These are phyloP conservation scores for Poeciliopsis occidentalis DNA, from an alignment of 2,113 vertebrate genomes.

Conservation along the genomic window DNA sequence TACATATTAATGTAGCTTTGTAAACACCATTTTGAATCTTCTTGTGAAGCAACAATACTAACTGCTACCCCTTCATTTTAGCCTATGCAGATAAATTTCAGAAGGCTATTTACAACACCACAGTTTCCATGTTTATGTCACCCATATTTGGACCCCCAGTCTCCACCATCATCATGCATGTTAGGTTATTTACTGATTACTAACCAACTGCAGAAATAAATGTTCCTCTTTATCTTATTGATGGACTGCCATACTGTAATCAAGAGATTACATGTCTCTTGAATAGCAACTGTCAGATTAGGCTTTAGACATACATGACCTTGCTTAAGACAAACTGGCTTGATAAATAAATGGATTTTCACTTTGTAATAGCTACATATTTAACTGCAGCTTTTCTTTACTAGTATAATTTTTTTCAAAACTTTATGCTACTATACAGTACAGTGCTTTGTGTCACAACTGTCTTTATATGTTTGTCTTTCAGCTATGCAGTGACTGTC, in stretches of 20 bases:
- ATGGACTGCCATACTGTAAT: neutral
- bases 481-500: slow-evolving; percentile 95
- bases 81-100: too few relatives aligned
- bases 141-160: neutral
- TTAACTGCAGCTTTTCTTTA: neutral
- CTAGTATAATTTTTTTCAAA: neutral
- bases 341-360: neutral
- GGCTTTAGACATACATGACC: neutral
- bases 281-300: neutral
- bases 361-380: neutral
- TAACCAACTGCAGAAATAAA: neutral
- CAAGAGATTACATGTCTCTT: neutral
- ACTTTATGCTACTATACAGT: neutral
- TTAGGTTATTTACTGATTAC: neutral
- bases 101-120: too few relatives aligned
- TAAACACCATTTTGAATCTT: too few relatives aligned
- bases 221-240: neutral
- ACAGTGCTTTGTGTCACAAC: neutral
- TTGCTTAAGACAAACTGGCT: neutral
- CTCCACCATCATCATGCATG: neutral
- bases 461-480: slow-evolving; percentile 28
- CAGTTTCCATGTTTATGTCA: neutral
- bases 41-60: too few relatives aligned
- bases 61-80: too few relatives aligned
- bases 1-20: neutral